Evolutionary conservation across 2,797 vertebrate genomes (phyloP), one percentile per base, ranked within the genome.

Genomic region (Semaprochilodus insignis): DNA sequence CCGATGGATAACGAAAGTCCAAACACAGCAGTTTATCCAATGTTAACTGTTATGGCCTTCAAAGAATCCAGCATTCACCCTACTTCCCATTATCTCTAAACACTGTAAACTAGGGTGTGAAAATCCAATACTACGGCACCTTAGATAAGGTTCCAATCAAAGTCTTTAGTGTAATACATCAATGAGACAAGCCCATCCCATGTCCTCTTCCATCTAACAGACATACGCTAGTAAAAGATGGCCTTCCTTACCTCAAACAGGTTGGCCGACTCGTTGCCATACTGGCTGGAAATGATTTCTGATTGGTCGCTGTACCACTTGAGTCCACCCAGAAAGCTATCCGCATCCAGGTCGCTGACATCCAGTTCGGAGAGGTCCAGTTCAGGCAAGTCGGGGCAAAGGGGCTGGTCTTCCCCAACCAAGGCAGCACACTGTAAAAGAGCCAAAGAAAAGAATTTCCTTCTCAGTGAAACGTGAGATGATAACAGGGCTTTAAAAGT

Each of bases 301-400:
- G 98, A 98, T 96, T 99, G 98, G 96, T 99, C 98, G 4, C 96
- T 99, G 95, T 99, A 99, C 98, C 98, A 99, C 94, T 99, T 99
- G 93, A 99, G 96, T 91, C 98, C 98, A 62, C 97, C 98, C 90
- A 99, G 93, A 93, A 99, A 99, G 91, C 96, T 96, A 93, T 99
- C 97, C 0, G 98, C 96, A n/a, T 99, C 97, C 92, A 99, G 96
- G 94, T 99, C 98, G 0, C 98, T 99, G 92, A 99, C 98, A 89
- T 99, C 98, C 88, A 99, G 95, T 95, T 99, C 98, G 48, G 98
- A 99, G 86, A 99, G 97, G 94, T 99, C 98, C 84, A 99, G 98
- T 95, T 99, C 98, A 67, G 98, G 98, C 90, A 99, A 96, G 94
- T 99, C 98, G 73, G 98, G 97, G 91, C 98, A 99, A 92, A 99